Evolutionary conservation across 2,888 invertebrate genomes (phyloP).

Genomic region (Andrena trimmerana): DNA sequence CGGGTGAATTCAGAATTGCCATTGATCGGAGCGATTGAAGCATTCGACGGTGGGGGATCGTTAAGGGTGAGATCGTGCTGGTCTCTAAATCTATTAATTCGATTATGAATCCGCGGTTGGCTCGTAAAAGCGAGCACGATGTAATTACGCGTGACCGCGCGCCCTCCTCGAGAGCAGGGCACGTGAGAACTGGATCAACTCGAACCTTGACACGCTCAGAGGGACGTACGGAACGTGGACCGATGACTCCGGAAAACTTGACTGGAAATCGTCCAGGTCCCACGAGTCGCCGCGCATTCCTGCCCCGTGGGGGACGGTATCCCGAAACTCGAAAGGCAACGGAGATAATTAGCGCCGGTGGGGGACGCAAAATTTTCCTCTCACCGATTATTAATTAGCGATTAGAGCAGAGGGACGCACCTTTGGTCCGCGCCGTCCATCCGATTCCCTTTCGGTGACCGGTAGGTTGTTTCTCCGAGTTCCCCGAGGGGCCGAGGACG

Average conservation of each 20-base stretch:
- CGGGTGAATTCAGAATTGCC: not conserved
- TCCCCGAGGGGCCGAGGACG: slow-evolving; percentile 65
- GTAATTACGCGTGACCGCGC: no score
- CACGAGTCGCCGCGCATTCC: not conserved
- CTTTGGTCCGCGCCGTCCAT: not conserved
- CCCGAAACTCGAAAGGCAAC: not conserved
- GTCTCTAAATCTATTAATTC: slow-evolving; percentile 44
- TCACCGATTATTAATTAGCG: not conserved
- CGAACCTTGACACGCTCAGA: slow-evolving; percentile 36
- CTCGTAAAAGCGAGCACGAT: slow-evolving; percentile 70
- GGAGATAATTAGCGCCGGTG: not conserved
- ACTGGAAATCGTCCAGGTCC: not conserved
- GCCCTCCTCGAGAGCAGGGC: no score
- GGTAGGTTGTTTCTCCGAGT: slow-evolving; percentile 37
- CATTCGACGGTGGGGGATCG: no score
- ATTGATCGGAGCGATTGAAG: not conserved
- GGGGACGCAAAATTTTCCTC: not conserved
- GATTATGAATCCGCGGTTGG: slow-evolving; percentile 68
- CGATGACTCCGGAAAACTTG: not conserved
- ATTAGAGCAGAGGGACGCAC: not conserved
- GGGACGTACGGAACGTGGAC: not conserved
- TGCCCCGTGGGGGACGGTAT: no score
- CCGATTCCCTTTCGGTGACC: slow-evolving; percentile 36
- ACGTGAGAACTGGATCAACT: no score
- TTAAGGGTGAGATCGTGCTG: not conserved